Conservation (phyloP, 2,888 invertebrate species). For the Prosapia bicincta region DNA sequence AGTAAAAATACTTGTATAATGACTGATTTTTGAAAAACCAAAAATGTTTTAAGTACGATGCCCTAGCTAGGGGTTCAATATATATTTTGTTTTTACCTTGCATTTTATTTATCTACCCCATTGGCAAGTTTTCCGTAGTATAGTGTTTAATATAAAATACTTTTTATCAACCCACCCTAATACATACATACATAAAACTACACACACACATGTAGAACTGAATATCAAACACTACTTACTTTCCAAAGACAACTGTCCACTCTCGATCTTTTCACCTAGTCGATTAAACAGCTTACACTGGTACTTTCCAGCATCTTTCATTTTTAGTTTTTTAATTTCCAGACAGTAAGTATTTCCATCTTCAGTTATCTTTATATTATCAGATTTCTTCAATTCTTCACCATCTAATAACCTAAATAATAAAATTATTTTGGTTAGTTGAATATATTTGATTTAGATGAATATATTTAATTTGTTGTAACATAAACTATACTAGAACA, state of each 20-base stretch:
- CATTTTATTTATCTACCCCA: too few species aligned
- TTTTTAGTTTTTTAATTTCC: constrained; percentile 63
- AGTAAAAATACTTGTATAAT: too few species aligned
- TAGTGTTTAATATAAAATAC: too few species aligned
- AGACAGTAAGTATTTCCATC: constrained; percentile 70
- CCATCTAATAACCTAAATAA: constrained; percentile 60
- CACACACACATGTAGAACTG: too few species aligned
- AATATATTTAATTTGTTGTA: background rate
- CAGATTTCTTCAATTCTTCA: constrained; percentile 63
- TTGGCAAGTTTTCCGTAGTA: too few species aligned
- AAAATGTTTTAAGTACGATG: too few species aligned
- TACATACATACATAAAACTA: too few species aligned
- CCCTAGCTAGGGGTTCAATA: too few species aligned
- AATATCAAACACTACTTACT: constrained; percentile 58
- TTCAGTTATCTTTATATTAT: constrained; percentile 58
- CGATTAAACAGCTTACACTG: constrained; percentile 79
- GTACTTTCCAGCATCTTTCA: constrained; percentile 76
- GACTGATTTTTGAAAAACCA: too few species aligned
- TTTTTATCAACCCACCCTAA: too few species aligned
- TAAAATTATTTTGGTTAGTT: constrained; percentile 8
- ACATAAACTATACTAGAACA: too few species aligned
- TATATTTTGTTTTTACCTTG: too few species aligned
- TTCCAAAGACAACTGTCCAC: constrained; percentile 53
- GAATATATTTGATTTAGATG: background rate
- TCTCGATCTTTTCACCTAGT: constrained; percentile 66